Evolutionary conservation across 2,113 vertebrate species (phyloP).

Genomic region (Pontoporia blainvillei): DNA sequence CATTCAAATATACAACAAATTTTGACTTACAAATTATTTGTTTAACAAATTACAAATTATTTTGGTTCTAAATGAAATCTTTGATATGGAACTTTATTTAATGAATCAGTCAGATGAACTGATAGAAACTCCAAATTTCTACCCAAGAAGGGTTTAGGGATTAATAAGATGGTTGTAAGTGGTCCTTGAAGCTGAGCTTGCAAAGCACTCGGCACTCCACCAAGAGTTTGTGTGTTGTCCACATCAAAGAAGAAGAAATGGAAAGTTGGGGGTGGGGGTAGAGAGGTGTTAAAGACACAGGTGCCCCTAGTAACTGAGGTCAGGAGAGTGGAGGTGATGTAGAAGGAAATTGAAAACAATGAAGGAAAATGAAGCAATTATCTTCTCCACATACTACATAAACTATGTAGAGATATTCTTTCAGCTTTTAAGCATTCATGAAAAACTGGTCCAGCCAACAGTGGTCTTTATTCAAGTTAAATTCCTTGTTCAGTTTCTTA

Average conservation of each 20-base stretch:
- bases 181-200: background rate
- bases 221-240: background rate
- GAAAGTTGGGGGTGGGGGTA: background rate
- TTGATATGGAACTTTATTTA: background rate
- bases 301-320: background rate
- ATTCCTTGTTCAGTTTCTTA: background rate
- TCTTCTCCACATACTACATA: background rate
- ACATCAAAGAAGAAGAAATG: background rate
- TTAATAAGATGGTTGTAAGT: background rate
- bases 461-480: background rate
- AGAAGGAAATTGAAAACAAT: background rate
- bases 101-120: background rate
- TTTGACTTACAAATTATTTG: background rate
- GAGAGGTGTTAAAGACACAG: background rate
- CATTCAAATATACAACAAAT: background rate
- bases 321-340: background rate
- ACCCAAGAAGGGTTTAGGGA: background rate
- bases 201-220: background rate
- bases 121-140: background rate
- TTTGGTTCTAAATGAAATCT: background rate
- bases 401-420: background rate
- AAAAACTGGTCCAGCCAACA: background rate
- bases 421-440: background rate
- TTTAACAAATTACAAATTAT: background rate
- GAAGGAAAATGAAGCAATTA: background rate